phyloP scores from a whole-genome alignment of 1,140 invertebrate species.

The Achroia grisella region DNA sequence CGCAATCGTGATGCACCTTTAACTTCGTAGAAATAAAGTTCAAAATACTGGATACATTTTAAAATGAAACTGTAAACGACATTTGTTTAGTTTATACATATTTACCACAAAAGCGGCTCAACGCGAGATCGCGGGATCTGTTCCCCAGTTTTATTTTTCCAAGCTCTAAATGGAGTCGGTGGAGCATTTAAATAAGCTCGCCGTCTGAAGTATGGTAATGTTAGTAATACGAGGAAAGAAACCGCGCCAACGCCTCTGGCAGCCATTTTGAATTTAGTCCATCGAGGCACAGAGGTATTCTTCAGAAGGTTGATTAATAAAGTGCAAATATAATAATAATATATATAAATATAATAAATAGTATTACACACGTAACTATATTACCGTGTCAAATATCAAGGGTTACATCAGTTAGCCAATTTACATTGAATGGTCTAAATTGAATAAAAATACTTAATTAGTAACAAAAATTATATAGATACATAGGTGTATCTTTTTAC shows the following conservation, averaged over 20 bases:
- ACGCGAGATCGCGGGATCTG: conserved; percentile 65
- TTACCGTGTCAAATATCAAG: too few species aligned
- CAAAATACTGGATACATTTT: conserved; percentile 19
- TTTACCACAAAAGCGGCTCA: conserved; percentile 72
- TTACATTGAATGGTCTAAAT: too few species aligned
- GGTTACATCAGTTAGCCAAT: too few species aligned
- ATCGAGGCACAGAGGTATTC: neutral
- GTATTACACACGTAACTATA: too few species aligned
- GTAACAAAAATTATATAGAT: too few species aligned
- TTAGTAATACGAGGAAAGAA: conserved; percentile 64
- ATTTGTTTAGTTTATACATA: conserved; percentile 65
- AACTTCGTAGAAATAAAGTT: conserved; percentile 22
- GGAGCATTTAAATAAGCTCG: conserved; percentile 73
- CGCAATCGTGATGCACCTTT: too few species aligned
- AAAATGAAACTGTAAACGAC: conserved; percentile 14
- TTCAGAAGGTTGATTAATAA: neutral
- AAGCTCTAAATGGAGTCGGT: conserved; percentile 73
- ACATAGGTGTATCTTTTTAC: too few species aligned
- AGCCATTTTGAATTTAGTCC: conserved; percentile 56
- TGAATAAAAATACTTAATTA: too few species aligned
- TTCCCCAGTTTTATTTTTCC: conserved; percentile 71
- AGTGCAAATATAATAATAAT: neutral
- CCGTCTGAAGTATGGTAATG: conserved; percentile 71
- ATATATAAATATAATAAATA: too few species aligned
- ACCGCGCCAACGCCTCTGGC: conserved; percentile 35